phyloP scores from a whole-genome alignment of 2,888 invertebrate species.

The Caenorhabditis parvicauda region DNA sequence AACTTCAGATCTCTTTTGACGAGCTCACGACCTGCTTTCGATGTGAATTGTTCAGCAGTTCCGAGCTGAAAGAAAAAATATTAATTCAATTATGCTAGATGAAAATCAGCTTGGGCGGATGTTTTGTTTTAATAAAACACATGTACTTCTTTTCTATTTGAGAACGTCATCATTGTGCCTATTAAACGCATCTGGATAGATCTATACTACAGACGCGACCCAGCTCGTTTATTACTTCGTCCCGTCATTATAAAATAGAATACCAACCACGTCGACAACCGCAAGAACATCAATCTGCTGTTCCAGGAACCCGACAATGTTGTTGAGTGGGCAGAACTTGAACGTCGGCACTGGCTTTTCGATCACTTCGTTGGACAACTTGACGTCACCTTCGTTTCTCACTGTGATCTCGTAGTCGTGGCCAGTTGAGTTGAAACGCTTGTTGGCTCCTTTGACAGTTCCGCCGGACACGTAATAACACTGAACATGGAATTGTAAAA shows the following conservation, averaged over 20 bases:
- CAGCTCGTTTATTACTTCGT: too few relatives aligned
- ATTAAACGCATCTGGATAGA: too few relatives aligned
- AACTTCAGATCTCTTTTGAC: conserved; percentile 84
- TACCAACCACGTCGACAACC: too few relatives aligned
- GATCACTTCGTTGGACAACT: conserved; percentile 9
- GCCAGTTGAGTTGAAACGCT: conserved; percentile 78
- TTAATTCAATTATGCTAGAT: too few relatives aligned
- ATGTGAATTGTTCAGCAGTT: conserved; percentile 41
- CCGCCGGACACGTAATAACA: conserved; percentile 84
- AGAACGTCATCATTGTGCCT: too few relatives aligned
- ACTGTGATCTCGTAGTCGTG: conserved; percentile 96
- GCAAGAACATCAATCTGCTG: conserved; percentile 52
- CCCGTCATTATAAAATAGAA: conserved; percentile 6
- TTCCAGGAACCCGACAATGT: conserved; percentile 24
- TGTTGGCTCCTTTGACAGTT: conserved; percentile 87
- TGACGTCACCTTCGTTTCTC: conserved; percentile 69
- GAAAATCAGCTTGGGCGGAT: too few relatives aligned
- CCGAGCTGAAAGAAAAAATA: too few relatives aligned
- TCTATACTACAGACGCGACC: too few relatives aligned
- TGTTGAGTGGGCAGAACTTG: conserved; percentile 20
- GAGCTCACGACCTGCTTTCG: conserved; percentile 64
- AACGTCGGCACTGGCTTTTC: conserved; percentile 20
- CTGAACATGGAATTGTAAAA: conserved; percentile 66
- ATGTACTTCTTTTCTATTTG: conserved; percentile 1
- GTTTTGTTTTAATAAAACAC: too few relatives aligned